Conservation (phyloP, 2,797 vertebrate species). For the Mionectes olivaceus region DNA sequence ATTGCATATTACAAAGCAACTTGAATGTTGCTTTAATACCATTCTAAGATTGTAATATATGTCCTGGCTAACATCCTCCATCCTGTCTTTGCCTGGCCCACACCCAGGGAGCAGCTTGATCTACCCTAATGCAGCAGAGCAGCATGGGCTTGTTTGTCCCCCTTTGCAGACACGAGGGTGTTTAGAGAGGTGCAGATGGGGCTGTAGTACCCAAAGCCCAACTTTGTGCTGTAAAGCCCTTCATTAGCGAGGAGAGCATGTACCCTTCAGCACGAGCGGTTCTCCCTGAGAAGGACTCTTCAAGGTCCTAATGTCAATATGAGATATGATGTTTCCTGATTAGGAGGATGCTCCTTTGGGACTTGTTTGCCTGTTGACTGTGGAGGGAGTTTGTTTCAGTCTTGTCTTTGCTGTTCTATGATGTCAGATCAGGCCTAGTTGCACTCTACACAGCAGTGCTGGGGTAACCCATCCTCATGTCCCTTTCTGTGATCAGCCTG, state of each 20-base stretch:
- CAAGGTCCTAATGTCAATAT: neutral
- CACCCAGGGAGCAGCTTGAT: neutral
- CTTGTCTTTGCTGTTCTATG: accelerated
- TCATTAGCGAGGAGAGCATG: neutral
- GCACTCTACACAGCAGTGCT: neutral
- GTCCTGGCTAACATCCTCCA: neutral
- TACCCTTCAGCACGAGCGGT: neutral
- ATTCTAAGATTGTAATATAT: neutral
- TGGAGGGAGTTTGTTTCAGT: neutral
- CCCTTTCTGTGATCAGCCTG: neutral
- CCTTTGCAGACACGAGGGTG: neutral
- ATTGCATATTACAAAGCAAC: neutral
- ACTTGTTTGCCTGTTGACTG: neutral
- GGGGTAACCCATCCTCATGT: neutral
- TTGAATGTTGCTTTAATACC: neutral
- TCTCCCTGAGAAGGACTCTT: neutral
- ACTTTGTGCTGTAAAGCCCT: neutral
- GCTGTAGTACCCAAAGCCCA: neutral
- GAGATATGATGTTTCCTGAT: neutral
- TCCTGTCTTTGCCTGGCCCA: neutral
- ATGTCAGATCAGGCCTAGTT: accelerated
- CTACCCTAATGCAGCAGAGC: neutral
- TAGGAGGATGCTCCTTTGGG: neutral
- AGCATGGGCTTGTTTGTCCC: neutral
- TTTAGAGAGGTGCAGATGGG: neutral